Base-by-base conservation (phyloP, 2,797 vertebrate genomes). In the Pempheris klunzingeri region DNA sequence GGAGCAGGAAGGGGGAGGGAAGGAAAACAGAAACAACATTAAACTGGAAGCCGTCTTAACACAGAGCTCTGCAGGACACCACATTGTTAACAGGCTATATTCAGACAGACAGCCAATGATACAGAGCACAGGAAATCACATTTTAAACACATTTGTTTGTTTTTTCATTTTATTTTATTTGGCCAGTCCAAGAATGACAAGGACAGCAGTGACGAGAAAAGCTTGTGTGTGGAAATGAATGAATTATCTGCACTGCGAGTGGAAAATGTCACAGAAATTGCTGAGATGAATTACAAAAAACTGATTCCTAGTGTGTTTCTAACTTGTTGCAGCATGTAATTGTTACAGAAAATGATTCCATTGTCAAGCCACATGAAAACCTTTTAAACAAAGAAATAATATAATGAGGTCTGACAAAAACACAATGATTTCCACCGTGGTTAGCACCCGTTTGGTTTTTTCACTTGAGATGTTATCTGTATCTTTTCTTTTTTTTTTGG, bases 1-100 rank as follows among this genome's bases (percentile, higher is more conserved):
- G 90, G 61, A 94, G 91, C 71, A 39, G 83, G 92, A 85, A 91
- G 66, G 77, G 92, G 86, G 87, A 55, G 72, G 88, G 86, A 85
- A 74, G 87, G 87, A 83, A 86, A 86, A 92, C 85, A 91, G 12
- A 92, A 63, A 93, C 76, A 93, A 80, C 52, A 78, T 86, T 89
- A 91, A 75, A 81, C 78, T 66, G 77, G 78, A 79, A 80, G 81
- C 26, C 14, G 1, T 78, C 54, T 75, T 49, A 68, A 78, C 63
- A 81, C 78, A 78, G 49, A 87, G 61, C 73, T 76, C 62, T 75
- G 87, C 73, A 82, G 81, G 69, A 88, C 71, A 81, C 81, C 87
- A 72, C 71, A 78, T 63, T 73, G 77, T 71, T 50, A 61, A 71
- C 38, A 78, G 57, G 55, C 41, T 44, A 67, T 13, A 60, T 50